Evolutionary conservation across 2,888 invertebrate genomes (phyloP), one percentile per base, ranked within the genome.

Genomic region (Eucera pruinosa): DNA sequence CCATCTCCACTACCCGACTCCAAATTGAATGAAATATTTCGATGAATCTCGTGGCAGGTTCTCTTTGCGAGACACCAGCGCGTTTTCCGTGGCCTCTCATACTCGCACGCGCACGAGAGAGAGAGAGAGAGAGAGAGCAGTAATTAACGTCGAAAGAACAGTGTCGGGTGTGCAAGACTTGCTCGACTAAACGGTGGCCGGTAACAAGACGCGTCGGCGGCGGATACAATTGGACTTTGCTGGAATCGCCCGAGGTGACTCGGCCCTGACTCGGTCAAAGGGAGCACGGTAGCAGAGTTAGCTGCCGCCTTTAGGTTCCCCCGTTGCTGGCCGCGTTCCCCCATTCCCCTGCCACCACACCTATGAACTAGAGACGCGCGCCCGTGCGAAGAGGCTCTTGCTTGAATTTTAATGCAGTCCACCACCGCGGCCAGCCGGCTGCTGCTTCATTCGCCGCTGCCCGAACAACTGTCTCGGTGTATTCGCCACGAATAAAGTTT

Each of bases 331-430:
- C 57, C 39, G 33, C 43, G 48, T 71, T 65, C 39, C 58, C 70
- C 25, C 65, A 60, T 60, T 25, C 23, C 11, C 64, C 7, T 48
- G n/a, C 58, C 50, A 65, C 54, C 33, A 66, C 41, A 67, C 60
- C 76, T 79, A 81, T 78, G 82, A 85, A 83, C 81, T 76, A 77
- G 72, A 72, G 48, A 70, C 75, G 72, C 43, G 61, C 60, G 20
- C 15, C 60, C 65, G 60, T 30, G 55, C 71, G 67, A 76, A 74
- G 77, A 80, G 77, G 80, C 47, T 79, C 79, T 79, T 55, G 58
- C 85, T 80, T 82, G 78, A 85, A 86, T 83, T 85, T 85, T 79
- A 84, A 84, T 78, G 75, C 55, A 45, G 55, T 43, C n/a, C 45
- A 36, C 41, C 45, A 55, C 64, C 18, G 27, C 58, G 54, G 13